A percentile compares a stretch with the other conserved stretches of the same genome.
phyloP scores from a whole-genome alignment of 2,113 vertebrate species.

The Ranitomeya imitator region DNA sequence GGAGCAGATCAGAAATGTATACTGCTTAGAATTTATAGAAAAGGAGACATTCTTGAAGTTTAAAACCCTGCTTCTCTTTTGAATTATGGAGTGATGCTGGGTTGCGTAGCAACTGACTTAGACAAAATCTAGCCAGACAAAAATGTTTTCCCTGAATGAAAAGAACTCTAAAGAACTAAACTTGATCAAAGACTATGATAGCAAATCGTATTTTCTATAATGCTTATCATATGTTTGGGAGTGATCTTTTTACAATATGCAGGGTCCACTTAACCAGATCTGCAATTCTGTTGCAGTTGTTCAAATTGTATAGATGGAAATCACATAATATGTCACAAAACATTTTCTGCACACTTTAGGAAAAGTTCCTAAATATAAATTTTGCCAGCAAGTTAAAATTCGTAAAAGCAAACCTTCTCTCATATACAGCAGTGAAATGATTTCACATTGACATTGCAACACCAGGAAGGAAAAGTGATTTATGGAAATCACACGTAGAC shows the following conservation, averaged over 20 bases:
- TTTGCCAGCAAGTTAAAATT: background rate
- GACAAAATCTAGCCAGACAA: slow-evolving; percentile 11
- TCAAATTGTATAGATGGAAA: background rate
- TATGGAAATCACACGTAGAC: too few species aligned
- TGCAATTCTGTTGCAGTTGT: slow-evolving; percentile 9
- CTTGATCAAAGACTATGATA: slow-evolving; percentile 31
- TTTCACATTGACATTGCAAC: too few species aligned
- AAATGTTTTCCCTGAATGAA: slow-evolving; percentile 30
- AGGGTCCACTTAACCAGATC: background rate
- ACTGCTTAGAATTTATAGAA: background rate
- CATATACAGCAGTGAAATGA: background rate
- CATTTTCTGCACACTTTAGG: background rate
- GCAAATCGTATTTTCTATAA: slow-evolving; percentile 23
- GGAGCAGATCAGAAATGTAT: background rate
- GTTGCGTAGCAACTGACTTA: slow-evolving; percentile 11
- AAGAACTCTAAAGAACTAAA: slow-evolving; percentile 24
- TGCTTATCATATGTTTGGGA: slow-evolving; percentile 21
- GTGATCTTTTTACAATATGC: background rate
- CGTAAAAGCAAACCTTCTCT: background rate
- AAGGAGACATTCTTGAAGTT: background rate
- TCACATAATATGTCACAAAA: background rate
- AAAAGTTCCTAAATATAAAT: background rate
- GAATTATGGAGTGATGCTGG: slow-evolving; percentile 15
- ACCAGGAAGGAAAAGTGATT: too few species aligned
- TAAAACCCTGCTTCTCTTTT: background rate